A percentile compares a stretch with the other conserved stretches of the same genome.
Evolutionary conservation across 2,888 invertebrate genomes (phyloP).

Genomic region (Lasioglossum calceatum): DNA sequence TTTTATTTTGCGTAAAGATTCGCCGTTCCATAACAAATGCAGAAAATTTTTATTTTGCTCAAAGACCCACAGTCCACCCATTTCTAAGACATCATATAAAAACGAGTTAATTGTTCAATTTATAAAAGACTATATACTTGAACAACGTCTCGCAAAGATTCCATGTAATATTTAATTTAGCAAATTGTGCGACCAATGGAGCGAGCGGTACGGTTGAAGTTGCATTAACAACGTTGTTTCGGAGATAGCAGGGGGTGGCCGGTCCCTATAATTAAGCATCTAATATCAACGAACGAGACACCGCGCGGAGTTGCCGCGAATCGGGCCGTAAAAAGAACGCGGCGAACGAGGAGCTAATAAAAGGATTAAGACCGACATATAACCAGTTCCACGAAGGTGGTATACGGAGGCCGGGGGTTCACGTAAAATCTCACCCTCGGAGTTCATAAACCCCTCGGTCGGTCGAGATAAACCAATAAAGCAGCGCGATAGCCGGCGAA

Average conservation of each 20-base stretch:
- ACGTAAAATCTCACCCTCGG: constrained; percentile 72
- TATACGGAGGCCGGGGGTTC: constrained; percentile 72
- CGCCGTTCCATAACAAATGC: too few relatives aligned
- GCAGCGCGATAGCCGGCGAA: constrained; percentile 75
- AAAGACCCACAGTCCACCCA: too few relatives aligned
- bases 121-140: too few relatives aligned
- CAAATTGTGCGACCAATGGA: not conserved
- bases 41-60: too few relatives aligned
- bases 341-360: constrained; percentile 43
- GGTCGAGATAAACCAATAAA: constrained; percentile 81
- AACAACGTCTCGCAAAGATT: not conserved
- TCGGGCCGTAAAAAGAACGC: constrained; percentile 25
- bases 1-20: too few relatives aligned
- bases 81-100: too few relatives aligned
- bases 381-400: constrained; percentile 57
- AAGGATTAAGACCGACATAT: constrained; percentile 53
- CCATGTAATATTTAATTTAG: not conserved
- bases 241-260: not conserved
- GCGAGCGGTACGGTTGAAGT: not conserved
- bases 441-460: constrained; percentile 73
- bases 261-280: constrained; percentile 10
- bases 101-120: too few relatives aligned
- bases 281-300: constrained; percentile 2
- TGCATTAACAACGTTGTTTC: not conserved
- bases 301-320: not conserved